Base-by-base conservation (phyloP, 2,113 vertebrate species). In the Chloropsis cyanopogon region DNA sequence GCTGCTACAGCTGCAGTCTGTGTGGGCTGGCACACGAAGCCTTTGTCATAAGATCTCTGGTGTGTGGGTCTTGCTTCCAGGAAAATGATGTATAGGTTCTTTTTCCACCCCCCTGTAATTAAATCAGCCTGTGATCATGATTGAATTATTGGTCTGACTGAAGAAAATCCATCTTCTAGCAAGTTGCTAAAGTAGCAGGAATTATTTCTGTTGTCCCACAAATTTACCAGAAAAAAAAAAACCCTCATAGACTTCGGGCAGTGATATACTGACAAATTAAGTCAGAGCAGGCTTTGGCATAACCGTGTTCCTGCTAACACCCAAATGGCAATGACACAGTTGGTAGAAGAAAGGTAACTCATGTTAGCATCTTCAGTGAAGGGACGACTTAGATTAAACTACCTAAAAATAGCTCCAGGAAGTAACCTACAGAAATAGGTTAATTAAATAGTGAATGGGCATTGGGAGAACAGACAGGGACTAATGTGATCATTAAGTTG, bases 361-460 rank as follows among this genome's bases (percentile, higher is more conserved):
- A 0, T 66, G 28, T 50, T 79, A 90, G 93, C 68, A 41, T 95
- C 88, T 95, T 93, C 88, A 91, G 73, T 97, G 82, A 41, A 86
- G 93, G 83, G 59, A 88, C 6, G 35, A 57, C 82, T 96, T 88
- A 90, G 71, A 96, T 96, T 95, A 92, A 97, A 77, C 72, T 59
- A 31, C 53, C 72, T 88, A 93, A 95, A 95, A 95, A 96, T 96
- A 95, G 76, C 72, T 90, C 46, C 52, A 86, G 92, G 53, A 66
- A 93, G 73, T 95, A 96, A 96, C 93, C 93, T 96, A 96, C 95
- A 96, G 94, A 97, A 97, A 94, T 94, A 97, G 96, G 96, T 97
- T 97, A 97, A 97, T 97, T 88, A 94, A 95, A 64, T 93, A 90
- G 95, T 76, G 82, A 89, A 88, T 78, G 93, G 92, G 82, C 80